Evolutionary conservation across 2,797 vertebrate genomes (phyloP).

Genomic region (Chelon auratus): DNA sequence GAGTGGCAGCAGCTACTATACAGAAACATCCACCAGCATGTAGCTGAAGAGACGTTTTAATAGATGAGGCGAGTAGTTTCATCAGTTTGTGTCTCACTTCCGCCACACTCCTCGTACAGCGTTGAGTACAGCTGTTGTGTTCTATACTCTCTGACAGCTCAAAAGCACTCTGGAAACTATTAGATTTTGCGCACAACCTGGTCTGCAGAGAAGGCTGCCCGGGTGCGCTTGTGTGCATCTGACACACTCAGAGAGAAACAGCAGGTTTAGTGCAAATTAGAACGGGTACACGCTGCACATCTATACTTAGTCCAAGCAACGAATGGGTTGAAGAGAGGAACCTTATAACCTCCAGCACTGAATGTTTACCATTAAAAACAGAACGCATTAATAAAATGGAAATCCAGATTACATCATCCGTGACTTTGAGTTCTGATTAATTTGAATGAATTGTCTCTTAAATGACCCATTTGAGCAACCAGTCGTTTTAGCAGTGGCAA

Average conservation of each 20-base stretch:
- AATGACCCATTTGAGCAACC: not conserved
- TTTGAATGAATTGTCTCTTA: not conserved
- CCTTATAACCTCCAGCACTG: not conserved
- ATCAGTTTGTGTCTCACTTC: slow-evolving; percentile 34
- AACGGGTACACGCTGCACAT: slow-evolving; percentile 17
- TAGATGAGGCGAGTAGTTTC: slow-evolving; percentile 36
- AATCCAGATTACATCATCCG: not conserved
- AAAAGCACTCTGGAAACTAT: slow-evolving; percentile 52
- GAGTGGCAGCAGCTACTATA: slow-evolving; percentile 22
- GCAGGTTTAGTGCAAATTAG: slow-evolving; percentile 16
- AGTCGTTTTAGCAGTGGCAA: not conserved
- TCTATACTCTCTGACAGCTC: slow-evolving; percentile 43
- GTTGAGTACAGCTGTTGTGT: slow-evolving; percentile 44
- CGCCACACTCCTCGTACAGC: slow-evolving; percentile 29
- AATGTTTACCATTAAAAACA: not conserved
- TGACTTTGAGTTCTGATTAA: not conserved
- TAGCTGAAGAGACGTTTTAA: slow-evolving; percentile 35
- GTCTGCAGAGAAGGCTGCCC: slow-evolving; percentile 14
- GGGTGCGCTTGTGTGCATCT: slow-evolving; percentile 10
- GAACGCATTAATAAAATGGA: not conserved
- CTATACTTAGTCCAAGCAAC: slow-evolving; percentile 21
- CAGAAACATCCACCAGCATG: slow-evolving; percentile 13
- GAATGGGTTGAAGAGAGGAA: slow-evolving; percentile 9
- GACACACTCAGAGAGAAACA: slow-evolving; percentile 21
- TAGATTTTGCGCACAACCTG: slow-evolving; percentile 28